Percentiles rank a stretch among this genome's conserved stretches.
Conservation (phyloP, 2,888 invertebrate genomes). For the Eutolmus rufibarbis region DNA sequence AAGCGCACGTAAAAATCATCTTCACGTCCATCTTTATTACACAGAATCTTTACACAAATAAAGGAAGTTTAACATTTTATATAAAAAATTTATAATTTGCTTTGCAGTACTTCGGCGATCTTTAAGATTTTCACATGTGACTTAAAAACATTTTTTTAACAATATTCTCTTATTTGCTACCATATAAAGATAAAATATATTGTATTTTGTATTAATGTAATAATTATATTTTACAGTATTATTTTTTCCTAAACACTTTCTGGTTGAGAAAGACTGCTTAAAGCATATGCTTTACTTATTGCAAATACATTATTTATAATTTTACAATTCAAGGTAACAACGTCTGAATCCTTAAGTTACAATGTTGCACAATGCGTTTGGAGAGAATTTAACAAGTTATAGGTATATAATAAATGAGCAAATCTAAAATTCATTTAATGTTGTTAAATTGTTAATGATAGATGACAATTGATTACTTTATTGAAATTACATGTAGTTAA, state of each 20-base stretch:
- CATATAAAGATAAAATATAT: neutral
- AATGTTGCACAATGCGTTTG: neutral
- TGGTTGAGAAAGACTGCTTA: neutral
- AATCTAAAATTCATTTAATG: neutral
- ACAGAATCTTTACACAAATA: conserved; percentile 8
- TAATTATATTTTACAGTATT: neutral
- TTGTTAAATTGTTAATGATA: neutral
- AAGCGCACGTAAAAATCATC: neutral
- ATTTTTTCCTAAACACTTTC: neutral
- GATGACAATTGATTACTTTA: neutral
- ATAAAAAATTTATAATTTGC: conserved; percentile 19
- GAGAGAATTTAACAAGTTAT: neutral
- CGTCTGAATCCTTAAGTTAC: neutral
- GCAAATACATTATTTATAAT: neutral
- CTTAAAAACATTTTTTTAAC: conserved; percentile 7
- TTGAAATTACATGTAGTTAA: neutral
- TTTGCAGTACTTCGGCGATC: neutral
- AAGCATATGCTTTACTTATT: neutral
- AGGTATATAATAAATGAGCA: neutral
- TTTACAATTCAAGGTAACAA: conserved; percentile 20
- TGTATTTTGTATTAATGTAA: neutral
- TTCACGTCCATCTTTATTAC: neutral
- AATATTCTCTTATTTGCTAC: neutral
- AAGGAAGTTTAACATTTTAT: conserved; percentile 16
- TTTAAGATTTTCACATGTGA: conserved; percentile 1